Base-by-base conservation (phyloP, 2,113 vertebrate genomes). In the Dascyllus trimaculatus region DNA sequence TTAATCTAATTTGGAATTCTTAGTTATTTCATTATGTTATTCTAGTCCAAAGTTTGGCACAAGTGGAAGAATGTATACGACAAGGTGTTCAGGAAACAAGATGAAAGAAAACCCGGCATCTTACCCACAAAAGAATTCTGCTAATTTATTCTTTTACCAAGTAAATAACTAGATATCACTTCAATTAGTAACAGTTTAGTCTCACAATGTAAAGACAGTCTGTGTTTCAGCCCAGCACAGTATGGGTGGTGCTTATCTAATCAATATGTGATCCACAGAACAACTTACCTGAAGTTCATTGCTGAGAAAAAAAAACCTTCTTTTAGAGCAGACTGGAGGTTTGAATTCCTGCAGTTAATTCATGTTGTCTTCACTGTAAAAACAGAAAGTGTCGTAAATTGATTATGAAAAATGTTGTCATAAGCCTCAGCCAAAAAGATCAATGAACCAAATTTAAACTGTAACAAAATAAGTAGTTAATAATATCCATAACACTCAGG, bases 211-310 rank as follows among this genome's bases (percentile, higher is more conserved):
- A 51, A 1, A 11, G 19, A 29, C 29, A 29, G 29, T 29, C 29
- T 11, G 9, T 38, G 32, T 35, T 35, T 35, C 7, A 35, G 32
- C 9, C 32, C 7, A 35, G 32, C 32, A 35, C 7, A 35, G 8
- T 35, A 35, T 10, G 7, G 8, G 8, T 35, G 19, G 8, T 18
- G 2, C 2, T 58, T 62, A 68, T 69, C 60, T 32, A 11, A 43
- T 59, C 40, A 51, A 5, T 43, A 51, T 54, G 10, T n/a, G 14
- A 26, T 71, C 5, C 38, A 21, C 3, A 63, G 43, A 82, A 19
- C 19, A 35, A 71, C 89, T 88, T 82, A 93, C 91, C 89, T 84
- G 59, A 80, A 68, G n/a, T 64, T 78, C 81, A 90, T 84, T 53
- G 75, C 43, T 84, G 66, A 69, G 19, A 56, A 35, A 19, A 63